These are phyloP conservation scores for Acromyrmex heyeri DNA, from an alignment of 1,140 invertebrate species.

Conservation along the genomic window DNA sequence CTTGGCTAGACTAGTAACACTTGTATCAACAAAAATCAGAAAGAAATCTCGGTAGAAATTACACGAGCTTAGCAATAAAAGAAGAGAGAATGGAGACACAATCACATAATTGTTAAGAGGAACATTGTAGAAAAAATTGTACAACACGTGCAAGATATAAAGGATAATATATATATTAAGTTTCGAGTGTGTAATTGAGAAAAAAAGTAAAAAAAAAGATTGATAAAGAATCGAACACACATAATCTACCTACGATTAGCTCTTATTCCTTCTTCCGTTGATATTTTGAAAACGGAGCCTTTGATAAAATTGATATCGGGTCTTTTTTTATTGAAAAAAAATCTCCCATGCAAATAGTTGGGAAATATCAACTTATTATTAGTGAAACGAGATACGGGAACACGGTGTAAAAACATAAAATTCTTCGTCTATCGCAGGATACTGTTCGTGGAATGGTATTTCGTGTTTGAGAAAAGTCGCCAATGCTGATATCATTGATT, in stretches of 20 bases:
- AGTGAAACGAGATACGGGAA: not conserved
- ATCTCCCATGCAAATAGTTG: not conserved
- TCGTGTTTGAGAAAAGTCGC: conserved; percentile 27
- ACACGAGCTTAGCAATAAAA: not conserved
- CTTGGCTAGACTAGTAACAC: conserved; percentile 42
- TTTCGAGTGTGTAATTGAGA: not conserved
- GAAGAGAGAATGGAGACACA: not conserved
- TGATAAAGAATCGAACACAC: not conserved
- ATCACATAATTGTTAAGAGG: not conserved
- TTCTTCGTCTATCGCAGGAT: not conserved
- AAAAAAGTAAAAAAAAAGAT: not conserved
- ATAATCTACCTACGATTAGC: not conserved
- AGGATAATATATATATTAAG: not conserved
- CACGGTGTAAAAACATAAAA: not conserved
- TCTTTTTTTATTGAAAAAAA: not conserved
- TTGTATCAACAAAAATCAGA: conserved; percentile 60
- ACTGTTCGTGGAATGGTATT: not conserved
- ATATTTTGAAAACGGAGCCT: not conserved
- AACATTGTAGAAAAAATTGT: not conserved
- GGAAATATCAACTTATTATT: not conserved
- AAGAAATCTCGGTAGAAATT: conserved; percentile 51
- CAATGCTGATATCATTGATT: conserved; percentile 68
- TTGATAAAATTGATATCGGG: not conserved
- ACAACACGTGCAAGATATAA: not conserved
- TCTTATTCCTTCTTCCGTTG: not conserved